Evolutionary conservation across 2,888 invertebrate genomes (phyloP).

Genomic region (Siphlonurus alternatus): DNA sequence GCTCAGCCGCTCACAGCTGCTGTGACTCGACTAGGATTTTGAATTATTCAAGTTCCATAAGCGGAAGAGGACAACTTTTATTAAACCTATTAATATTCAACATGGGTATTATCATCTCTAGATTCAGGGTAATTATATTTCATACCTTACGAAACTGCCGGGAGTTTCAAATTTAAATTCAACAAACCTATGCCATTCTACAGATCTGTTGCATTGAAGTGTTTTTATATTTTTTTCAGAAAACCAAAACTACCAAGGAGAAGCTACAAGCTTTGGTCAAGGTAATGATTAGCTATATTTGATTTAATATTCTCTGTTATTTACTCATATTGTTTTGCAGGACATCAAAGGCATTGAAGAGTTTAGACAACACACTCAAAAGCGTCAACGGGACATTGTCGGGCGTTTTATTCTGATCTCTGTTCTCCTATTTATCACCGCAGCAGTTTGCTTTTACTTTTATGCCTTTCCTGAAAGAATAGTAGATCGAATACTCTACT

Average conservation of each 20-base stretch:
- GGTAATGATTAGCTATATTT: constrained; percentile 24
- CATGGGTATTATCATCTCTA: background rate
- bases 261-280: constrained; percentile 53
- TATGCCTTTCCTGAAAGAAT: constrained; percentile 61
- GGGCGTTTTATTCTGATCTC: constrained; percentile 51
- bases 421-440: constrained; percentile 37
- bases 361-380: constrained; percentile 62
- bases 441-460: constrained; percentile 59
- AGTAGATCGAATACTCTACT: constrained; percentile 54
- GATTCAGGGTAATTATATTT: background rate
- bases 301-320: background rate
- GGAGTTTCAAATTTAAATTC: background rate
- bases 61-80: no score
- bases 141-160: background rate
- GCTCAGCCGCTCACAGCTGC: background rate
- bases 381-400: constrained; percentile 62
- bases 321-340: constrained; percentile 20
- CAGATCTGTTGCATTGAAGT: no score
- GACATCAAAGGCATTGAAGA: constrained; percentile 67
- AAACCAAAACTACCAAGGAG: constrained; percentile 35
- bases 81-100: background rate
- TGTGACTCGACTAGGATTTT: no score
- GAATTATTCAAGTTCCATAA: no score
- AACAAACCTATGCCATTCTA: no score
- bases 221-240: constrained; percentile 32